These are phyloP conservation scores for Pterostichus madidus DNA, from an alignment of 2,888 invertebrate genomes.

Conservation along the genomic window DNA sequence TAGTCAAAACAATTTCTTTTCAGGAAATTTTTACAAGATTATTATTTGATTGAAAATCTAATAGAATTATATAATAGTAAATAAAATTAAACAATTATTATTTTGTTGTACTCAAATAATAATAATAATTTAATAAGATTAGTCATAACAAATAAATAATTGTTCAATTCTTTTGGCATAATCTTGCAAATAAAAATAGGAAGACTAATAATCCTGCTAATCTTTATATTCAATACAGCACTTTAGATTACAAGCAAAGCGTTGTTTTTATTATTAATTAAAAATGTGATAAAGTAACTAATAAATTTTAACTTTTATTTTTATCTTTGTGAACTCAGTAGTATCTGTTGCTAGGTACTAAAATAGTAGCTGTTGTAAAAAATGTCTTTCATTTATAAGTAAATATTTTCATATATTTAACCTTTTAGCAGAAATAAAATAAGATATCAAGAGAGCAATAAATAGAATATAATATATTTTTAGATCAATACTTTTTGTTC, in stretches of 20 bases:
- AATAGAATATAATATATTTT: slow-evolving; percentile 34
- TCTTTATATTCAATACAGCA: slow-evolving; percentile 2
- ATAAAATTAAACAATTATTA: not conserved
- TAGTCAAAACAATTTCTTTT: too few relatives aligned
- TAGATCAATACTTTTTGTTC: slow-evolving; percentile 1
- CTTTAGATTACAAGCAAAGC: slow-evolving; percentile 10
- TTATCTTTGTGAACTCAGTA: slow-evolving; percentile 8
- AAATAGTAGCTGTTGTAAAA: slow-evolving; percentile 9
- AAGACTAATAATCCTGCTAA: slow-evolving; percentile 3
- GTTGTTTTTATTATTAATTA: slow-evolving; percentile 30
- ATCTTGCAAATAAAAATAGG: too few relatives aligned
- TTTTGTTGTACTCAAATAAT: not conserved
- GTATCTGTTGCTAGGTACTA: slow-evolving; percentile 35
- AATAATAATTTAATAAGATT: not conserved
- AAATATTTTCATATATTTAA: slow-evolving; percentile 43
- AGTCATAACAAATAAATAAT: not conserved
- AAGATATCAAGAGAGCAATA: slow-evolving; percentile 1
- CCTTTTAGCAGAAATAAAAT: slow-evolving; percentile 21
- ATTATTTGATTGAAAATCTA: too few relatives aligned
- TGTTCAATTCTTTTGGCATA: not conserved
- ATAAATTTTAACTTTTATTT: slow-evolving; percentile 19
- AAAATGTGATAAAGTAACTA: slow-evolving; percentile 1
- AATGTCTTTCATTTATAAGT: not conserved
- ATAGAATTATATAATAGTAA: not conserved
- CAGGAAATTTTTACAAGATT: too few relatives aligned